A percentile compares a stretch with the other conserved stretches of the same genome.
These are phyloP conservation scores for Geococcyx californianus DNA, from an alignment of 2,113 vertebrate genomes.

Conservation along the genomic window DNA sequence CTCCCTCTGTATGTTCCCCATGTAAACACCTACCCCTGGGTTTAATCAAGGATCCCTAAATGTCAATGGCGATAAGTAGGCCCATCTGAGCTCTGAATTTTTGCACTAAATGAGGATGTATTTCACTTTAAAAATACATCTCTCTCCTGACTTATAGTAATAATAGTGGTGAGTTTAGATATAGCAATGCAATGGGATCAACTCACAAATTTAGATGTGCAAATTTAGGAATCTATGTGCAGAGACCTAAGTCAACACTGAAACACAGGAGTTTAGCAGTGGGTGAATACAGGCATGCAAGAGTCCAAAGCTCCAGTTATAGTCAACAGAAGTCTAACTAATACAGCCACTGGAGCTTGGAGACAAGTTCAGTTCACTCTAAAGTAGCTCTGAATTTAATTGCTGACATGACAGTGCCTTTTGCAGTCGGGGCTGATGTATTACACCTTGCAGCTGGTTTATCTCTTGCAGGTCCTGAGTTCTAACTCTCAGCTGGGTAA, in stretches of 20 bases:
- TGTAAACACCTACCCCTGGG: background rate
- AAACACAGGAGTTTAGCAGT: background rate
- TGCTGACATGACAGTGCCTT: background rate
- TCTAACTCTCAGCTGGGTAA: background rate
- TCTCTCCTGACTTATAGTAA: background rate
- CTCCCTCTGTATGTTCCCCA: background rate
- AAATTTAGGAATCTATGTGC: background rate
- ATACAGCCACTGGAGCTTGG: background rate
- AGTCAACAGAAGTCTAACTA: background rate
- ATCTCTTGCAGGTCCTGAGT: background rate
- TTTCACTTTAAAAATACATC: background rate
- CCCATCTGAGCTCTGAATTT: background rate
- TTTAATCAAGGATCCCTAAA: background rate
- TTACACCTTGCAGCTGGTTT: background rate
- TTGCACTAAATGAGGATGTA: background rate
- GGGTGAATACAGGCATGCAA: background rate
- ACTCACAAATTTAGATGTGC: background rate
- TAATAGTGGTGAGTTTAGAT: background rate
- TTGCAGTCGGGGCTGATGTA: background rate
- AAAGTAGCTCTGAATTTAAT: background rate
- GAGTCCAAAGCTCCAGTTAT: background rate
- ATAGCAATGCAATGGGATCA: background rate
- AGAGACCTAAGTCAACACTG: background rate
- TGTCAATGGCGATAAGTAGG: background rate
- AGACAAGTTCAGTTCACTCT: background rate